Evolutionary conservation across 2,888 invertebrate genomes (phyloP), one percentile per base, ranked within the genome.

Genomic region (Pristionchus arcanus): DNA sequence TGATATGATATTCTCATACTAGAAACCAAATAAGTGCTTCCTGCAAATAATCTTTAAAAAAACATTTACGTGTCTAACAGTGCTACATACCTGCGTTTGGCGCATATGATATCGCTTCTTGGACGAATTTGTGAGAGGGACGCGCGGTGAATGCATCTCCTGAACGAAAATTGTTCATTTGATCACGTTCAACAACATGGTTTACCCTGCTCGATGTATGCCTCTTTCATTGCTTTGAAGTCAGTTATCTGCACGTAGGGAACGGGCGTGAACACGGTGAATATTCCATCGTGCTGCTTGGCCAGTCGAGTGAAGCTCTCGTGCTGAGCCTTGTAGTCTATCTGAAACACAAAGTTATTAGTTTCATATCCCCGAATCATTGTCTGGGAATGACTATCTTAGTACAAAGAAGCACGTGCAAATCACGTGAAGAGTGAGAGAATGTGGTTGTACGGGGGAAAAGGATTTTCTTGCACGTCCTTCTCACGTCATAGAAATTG

Each of bases 241-340:
- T 71, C 71, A 16, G 71, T 71, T 16, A 71, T 31, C 71, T 71
- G 71, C 34, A 71, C 71, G 19, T 34, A 71, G 34, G 71, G 71
- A 71, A 71, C 16, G 31, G 71, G 71, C 71, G 25, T 34, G 21
- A 71, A 71, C 71, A 71, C 71, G 15, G 71, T 71, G 71, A 31
- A 71, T 4, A 71, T 16, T 0, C 71, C 71, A 19, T 34, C 31
- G 71, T 31, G 31, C 31, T 71, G 16, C 71, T 71, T 71, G 3
- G 31, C 71, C 0, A 71, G 34, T 13, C 71, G 71, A 19, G 31
- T 31, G 34, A 71, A 71, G 19, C 31, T 34, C 7, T 71, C 71
- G 71, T 71, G 71, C 25, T 71, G 71, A 1, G 31, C 31, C 25
- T 71, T 71, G 71, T 34, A 71, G 34, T 71, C 71, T 34, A 71